Percentiles rank a stretch among this genome's conserved stretches.
Evolutionary conservation across 2,888 invertebrate species (phyloP).

Genomic region (Saturnia japonica): DNA sequence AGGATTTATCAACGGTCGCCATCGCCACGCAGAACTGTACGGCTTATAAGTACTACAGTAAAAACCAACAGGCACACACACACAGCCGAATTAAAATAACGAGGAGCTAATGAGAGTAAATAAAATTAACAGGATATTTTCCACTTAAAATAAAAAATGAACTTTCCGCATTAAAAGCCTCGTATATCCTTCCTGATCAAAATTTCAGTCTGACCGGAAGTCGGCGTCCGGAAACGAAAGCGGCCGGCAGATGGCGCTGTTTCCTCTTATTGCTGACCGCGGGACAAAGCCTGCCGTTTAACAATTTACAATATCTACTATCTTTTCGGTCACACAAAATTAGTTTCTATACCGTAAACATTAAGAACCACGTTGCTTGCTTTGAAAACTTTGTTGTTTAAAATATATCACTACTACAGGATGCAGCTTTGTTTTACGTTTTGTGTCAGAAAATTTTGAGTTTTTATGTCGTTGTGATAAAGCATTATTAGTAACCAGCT

Average conservation of each 20-base stretch:
- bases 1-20: no score
- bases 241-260: slow-evolving; percentile 70
- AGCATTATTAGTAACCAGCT: slow-evolving; percentile 28
- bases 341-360: slow-evolving; percentile 29
- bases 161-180: slow-evolving; percentile 59
- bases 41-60: background rate
- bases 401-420: slow-evolving; percentile 73
- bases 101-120: background rate
- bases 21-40: no score
- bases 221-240: slow-evolving; percentile 57
- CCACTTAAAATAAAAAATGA: slow-evolving; percentile 24
- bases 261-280: slow-evolving; percentile 76
- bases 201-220: slow-evolving; percentile 68
- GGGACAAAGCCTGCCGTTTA: slow-evolving; percentile 67
- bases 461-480: slow-evolving; percentile 43
- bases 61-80: background rate
- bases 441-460: slow-evolving; percentile 39
- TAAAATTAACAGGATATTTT: slow-evolving; percentile 1
- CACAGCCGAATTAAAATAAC: background rate
- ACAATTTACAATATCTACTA: slow-evolving; percentile 32
- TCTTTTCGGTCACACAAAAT: slow-evolving; percentile 26
- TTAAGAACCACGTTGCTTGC: slow-evolving; percentile 30
- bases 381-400: slow-evolving; percentile 43
- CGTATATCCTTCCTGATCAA: slow-evolving; percentile 65
- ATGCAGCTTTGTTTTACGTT: slow-evolving; percentile 48